These are phyloP conservation scores for Torymus aiolomorphi DNA, from an alignment of 2,888 invertebrate genomes.

Conservation along the genomic window DNA sequence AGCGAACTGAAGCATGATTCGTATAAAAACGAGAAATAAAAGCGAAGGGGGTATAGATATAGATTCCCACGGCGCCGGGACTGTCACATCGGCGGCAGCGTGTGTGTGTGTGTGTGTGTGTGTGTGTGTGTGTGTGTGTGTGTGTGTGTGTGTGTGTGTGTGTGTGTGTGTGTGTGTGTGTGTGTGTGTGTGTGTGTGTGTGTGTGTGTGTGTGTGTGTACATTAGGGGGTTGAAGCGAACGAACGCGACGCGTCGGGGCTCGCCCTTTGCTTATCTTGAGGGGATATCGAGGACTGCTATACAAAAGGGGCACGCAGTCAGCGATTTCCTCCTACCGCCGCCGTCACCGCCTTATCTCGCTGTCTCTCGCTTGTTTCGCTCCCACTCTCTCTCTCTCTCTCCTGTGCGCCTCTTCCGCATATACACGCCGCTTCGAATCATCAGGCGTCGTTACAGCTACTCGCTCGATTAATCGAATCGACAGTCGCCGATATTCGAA, in stretches of 20 bases:
- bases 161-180: too few species aligned
- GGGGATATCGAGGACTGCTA: constrained; percentile 45
- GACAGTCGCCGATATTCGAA: neutral
- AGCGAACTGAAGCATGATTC: too few species aligned
- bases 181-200: too few species aligned
- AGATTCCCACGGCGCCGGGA: too few species aligned
- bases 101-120: too few species aligned
- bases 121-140: too few species aligned
- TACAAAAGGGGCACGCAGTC: constrained; percentile 43
- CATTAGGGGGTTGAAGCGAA: neutral
- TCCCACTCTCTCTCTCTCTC: constrained; percentile 1
- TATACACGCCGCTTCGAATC: too few species aligned
- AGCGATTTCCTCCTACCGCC: constrained; percentile 38
- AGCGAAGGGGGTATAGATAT: too few species aligned
- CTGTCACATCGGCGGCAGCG: neutral
- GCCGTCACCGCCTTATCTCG: constrained; percentile 18
- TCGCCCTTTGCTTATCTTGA: constrained; percentile 51
- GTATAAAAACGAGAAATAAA: too few species aligned
- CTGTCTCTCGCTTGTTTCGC: neutral
- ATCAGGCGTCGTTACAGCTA: too few species aligned
- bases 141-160: too few species aligned
- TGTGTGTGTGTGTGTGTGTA: too few species aligned
- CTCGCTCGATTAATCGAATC: constrained; percentile 20
- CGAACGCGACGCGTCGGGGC: neutral
- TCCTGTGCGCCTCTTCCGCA: neutral